phyloP scores from a whole-genome alignment of 2,113 vertebrate species.

The Solenodon paradoxus region DNA sequence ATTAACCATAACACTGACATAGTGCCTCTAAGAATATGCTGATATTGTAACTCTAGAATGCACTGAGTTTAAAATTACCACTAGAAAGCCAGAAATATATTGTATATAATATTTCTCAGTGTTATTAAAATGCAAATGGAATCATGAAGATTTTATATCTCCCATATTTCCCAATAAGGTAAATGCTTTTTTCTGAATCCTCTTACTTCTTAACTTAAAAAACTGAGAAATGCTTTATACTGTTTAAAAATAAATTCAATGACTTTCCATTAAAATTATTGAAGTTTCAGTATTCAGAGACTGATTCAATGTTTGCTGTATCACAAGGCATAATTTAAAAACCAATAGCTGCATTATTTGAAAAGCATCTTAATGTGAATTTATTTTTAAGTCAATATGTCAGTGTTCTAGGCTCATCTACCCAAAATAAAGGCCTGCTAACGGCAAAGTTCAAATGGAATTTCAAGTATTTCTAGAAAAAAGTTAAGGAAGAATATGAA shows the following conservation, averaged over 20 bases:
- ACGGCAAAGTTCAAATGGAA: background rate
- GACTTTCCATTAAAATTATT: background rate
- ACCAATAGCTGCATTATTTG: background rate
- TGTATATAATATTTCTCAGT: background rate
- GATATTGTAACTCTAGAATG: background rate
- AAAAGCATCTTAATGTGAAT: background rate
- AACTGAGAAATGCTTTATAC: background rate
- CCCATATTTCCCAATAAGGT: background rate
- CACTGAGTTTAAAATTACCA: background rate
- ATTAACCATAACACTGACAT: background rate
- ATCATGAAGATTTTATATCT: background rate
- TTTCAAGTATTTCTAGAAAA: constrained; percentile 16
- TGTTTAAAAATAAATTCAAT: background rate
- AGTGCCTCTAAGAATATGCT: background rate
- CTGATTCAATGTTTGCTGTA: background rate
- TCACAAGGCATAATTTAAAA: constrained; percentile 19
- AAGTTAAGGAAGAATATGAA: background rate
- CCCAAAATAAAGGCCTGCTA: constrained; percentile 20
- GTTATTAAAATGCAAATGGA: constrained; percentile 34
- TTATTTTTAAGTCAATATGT: background rate
- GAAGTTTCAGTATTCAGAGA: background rate
- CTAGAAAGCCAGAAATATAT: background rate
- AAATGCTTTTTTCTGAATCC: background rate
- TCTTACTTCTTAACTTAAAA: background rate
- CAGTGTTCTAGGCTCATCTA: constrained; percentile 14